Base-by-base conservation (phyloP, 2,888 invertebrate species). In the Xestoiulus laeticollis region DNA sequence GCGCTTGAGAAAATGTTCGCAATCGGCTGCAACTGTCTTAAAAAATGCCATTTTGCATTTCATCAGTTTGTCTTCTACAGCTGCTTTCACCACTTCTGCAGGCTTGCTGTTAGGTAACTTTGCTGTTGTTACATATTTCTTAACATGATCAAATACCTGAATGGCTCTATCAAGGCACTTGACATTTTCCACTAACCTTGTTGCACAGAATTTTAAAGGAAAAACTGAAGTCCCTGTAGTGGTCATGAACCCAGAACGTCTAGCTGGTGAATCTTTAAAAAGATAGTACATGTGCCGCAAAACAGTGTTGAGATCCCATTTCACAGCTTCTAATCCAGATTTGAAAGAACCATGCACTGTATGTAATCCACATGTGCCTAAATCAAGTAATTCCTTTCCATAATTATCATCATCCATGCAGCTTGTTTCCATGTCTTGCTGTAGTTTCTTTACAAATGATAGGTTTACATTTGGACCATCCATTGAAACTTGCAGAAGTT, bases 311-410 rank as follows among this genome's bases (percentile, higher is more conserved):
- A 48, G 32, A 32, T 82, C 26, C n/a, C 82, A 82, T 30, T 82
- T 32, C 26, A 82, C n/a, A 19, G 82, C 14, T 82, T 82, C 82
- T 30, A 82, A 82, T 30, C 82, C 82, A 30, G 82, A 30, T 82
- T 82, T 82, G 30, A 10, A 32, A 30, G 82, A 82, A 30, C 82
- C 82, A 82, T 82, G 82, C 26, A 82, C 82, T 30, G 82, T 82
- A 32, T 82, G 5, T 82, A 32, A 32, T 82, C 82, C 82, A 82
- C 82, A 82, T 14, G 82, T 48, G 48, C 48, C 48, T 48, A 48
- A 48, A 48, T 48, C 48, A 48, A 48, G 48, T 48, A 48, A 48
- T 48, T 48, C 48, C 48, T 48, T 48, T 12, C 48, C 12, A 12
- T 48, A 48, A 48, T 48, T 48, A 48, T 48, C 38, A 38, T 38